phyloP scores from a whole-genome alignment of 2,113 vertebrate genomes.

The Chaenocephalus aceratus region DNA sequence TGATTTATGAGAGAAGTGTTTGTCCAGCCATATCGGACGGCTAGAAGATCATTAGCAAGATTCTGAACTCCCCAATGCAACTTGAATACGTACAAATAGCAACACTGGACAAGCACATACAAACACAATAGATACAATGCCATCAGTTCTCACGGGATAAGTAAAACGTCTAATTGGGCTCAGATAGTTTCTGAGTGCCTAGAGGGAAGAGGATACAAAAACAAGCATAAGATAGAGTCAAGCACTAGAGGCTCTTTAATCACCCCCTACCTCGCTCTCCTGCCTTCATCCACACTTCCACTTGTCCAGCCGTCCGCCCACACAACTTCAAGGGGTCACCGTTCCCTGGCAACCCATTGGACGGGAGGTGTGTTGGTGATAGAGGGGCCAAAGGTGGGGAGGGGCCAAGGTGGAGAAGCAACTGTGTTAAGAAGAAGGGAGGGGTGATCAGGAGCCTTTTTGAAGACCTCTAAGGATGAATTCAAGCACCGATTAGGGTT shows the following conservation, averaged over 20 bases:
- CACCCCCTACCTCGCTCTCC: conserved; percentile 18
- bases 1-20: background rate
- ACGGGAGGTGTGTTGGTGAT: background rate
- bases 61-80: no score
- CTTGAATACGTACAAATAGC: conserved; percentile 14
- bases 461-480: conserved; percentile 4
- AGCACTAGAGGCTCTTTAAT: conserved; percentile 24
- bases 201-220: conserved; percentile 37
- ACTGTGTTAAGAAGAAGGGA: background rate
- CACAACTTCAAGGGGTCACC: conserved; percentile 46
- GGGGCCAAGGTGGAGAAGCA: background rate
- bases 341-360: conserved; percentile 66
- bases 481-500: conserved; percentile 14
- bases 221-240: conserved; percentile 4
- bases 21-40: background rate
- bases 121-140: conserved; percentile 3
- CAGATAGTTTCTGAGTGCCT: conserved; percentile 24
- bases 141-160: background rate
- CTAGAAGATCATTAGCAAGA: conserved; percentile 9
- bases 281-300: conserved; percentile 43
- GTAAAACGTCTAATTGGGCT: conserved; percentile 42
- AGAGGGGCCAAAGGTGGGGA: background rate
- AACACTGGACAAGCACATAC: background rate
- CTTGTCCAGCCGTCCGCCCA: conserved; percentile 45
- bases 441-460: background rate